These are phyloP conservation scores for Apodemus speciosus DNA, from an alignment of 2,113 vertebrate genomes.

Conservation along the genomic window DNA sequence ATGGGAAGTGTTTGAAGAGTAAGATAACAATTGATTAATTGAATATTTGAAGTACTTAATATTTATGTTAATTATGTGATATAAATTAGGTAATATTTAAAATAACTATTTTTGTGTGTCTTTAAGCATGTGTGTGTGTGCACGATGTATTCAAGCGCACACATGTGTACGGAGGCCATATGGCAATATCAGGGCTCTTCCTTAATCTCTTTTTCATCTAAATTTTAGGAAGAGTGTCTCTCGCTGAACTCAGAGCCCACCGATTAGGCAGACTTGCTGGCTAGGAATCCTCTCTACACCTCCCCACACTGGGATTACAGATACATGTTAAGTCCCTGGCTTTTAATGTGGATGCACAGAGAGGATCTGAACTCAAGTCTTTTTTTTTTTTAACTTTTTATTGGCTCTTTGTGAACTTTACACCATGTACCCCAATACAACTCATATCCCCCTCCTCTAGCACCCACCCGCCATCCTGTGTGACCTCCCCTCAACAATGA, in stretches of 20 bases:
- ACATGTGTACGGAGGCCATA: too few relatives aligned
- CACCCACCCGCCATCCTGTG: too few relatives aligned
- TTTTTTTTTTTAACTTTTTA: too few relatives aligned
- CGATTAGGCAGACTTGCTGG: not conserved
- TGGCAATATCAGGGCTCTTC: not conserved
- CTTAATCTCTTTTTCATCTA: not conserved
- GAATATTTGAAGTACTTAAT: not conserved
- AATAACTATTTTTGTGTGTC: not conserved
- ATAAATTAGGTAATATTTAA: not conserved
- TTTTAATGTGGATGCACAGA: not conserved
- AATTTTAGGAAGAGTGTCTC: not conserved
- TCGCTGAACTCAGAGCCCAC: not conserved
- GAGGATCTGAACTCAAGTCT: not conserved
- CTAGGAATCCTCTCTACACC: not conserved
- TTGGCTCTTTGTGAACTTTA: too few relatives aligned
- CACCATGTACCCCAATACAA: too few relatives aligned
- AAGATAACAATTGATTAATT: constrained; percentile 25
- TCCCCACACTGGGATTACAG: not conserved
- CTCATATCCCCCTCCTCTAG: too few relatives aligned
- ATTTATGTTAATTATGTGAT: not conserved
- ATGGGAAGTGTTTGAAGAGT: not conserved
- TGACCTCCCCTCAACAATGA: too few relatives aligned
- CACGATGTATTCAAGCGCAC: too few relatives aligned
- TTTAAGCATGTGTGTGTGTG: not conserved
- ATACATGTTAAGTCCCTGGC: too few relatives aligned